A percentile compares a stretch with the other conserved stretches of the same genome.
phyloP scores from a whole-genome alignment of 1,140 invertebrate species.

The Pectinophora gossypiella region DNA sequence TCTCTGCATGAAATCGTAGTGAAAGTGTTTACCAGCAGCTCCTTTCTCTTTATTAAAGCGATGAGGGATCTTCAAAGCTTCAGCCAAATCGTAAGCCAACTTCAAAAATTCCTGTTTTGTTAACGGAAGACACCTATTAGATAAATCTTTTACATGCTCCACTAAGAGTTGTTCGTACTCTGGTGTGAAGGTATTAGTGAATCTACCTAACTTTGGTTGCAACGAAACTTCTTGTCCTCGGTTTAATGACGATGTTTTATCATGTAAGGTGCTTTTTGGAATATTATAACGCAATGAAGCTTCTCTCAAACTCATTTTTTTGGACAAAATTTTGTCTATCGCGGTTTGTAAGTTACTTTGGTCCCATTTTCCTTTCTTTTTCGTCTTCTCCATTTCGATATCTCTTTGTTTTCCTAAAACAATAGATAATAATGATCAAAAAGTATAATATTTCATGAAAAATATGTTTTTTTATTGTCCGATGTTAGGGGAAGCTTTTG shows the following conservation, averaged over 20 bases:
- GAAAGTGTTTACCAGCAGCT: constrained; percentile 36
- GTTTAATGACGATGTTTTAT: constrained; percentile 28
- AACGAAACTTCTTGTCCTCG: constrained; percentile 28
- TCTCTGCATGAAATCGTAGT: constrained; percentile 30
- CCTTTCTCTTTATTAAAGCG: constrained; percentile 32
- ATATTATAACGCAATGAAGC: constrained; percentile 30
- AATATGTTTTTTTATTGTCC: constrained; percentile 19
- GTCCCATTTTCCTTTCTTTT: constrained; percentile 31
- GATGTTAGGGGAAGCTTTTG: constrained; percentile 16
- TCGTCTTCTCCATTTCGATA: constrained; percentile 21
- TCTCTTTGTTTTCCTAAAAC: constrained; percentile 19
- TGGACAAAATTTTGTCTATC: constrained; percentile 29
- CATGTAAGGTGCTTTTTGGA: constrained; percentile 39
- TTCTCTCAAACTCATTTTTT: constrained; percentile 34
- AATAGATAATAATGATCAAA: constrained; percentile 20
- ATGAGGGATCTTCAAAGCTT: constrained; percentile 27
- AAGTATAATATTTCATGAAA: constrained; percentile 19
- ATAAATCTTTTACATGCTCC: constrained; percentile 28
- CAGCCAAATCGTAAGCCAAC: constrained; percentile 30
- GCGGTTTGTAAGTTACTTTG: constrained; percentile 26
- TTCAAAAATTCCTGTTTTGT: constrained; percentile 25
- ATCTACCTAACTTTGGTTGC: constrained; percentile 28
- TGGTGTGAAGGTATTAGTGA: constrained; percentile 27
- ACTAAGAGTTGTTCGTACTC: constrained; percentile 27
- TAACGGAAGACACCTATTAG: constrained; percentile 25